These are phyloP conservation scores for Plemyria rubiginata DNA, from an alignment of 2,888 invertebrate genomes.

Conservation along the genomic window DNA sequence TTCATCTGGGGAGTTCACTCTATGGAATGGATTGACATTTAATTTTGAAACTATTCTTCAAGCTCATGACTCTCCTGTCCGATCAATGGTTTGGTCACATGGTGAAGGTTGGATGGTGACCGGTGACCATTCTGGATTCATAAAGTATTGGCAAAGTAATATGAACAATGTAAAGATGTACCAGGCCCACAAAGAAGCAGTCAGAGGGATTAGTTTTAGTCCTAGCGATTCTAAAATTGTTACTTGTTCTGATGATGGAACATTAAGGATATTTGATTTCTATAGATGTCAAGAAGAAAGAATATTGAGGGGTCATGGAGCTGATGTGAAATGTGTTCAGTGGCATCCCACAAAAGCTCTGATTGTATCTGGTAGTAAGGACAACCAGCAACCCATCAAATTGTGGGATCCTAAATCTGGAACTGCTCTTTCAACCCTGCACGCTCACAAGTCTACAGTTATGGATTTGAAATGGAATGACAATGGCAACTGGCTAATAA, in stretches of 20 bases:
- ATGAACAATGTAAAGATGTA: conserved; percentile 99
- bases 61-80: conserved; percentile 99
- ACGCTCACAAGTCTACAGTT: conserved; percentile 99
- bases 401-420: conserved; percentile 99
- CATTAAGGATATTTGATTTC: conserved; percentile 99
- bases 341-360: conserved; percentile 99
- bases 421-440: conserved; percentile 97
- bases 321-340: conserved; percentile 99
- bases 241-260: conserved; percentile 99
- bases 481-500: conserved; percentile 99
- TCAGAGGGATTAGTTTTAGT: conserved; percentile 99
- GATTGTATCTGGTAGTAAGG: conserved; percentile 99
- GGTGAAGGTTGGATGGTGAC: conserved; percentile 99
- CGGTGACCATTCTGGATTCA: conserved; percentile 98
- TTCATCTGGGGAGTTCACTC: conserved; percentile 99
- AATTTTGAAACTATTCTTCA: conserved; percentile 99
- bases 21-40: conserved; percentile 99
- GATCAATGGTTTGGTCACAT: conserved; percentile 99
- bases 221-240: conserved; percentile 99
- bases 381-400: conserved; percentile 99
- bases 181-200: conserved; percentile 99
- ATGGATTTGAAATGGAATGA: conserved; percentile 99
- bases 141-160: conserved; percentile 99
- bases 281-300: conserved; percentile 98
- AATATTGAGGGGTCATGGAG: conserved; percentile 97